Percentiles rank a stretch among this genome's conserved stretches.
Evolutionary conservation across 2,797 vertebrate genomes (phyloP).

Genomic region (Bufotes viridis): DNA sequence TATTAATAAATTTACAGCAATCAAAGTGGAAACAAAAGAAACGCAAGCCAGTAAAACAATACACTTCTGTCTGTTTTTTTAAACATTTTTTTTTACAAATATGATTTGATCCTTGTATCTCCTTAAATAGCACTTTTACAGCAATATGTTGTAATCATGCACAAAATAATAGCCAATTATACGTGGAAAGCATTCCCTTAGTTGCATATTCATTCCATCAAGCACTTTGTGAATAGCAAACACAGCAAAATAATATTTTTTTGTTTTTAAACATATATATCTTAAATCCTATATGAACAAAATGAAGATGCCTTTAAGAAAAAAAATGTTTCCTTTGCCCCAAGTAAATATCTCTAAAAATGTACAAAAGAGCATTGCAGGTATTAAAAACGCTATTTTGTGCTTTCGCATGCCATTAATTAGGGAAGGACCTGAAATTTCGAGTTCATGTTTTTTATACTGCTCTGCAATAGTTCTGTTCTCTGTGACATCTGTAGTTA

Average conservation of each 20-base stretch:
- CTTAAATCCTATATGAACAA: conserved; percentile 24
- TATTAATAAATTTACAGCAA: neutral
- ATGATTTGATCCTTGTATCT: conserved; percentile 41
- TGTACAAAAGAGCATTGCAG: conserved; percentile 53
- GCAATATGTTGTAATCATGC: conserved; percentile 63
- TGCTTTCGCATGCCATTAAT: conserved; percentile 57
- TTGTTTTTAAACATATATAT: conserved; percentile 11
- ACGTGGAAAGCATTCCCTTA: conserved; percentile 53
- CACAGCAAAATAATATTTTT: conserved; percentile 19
- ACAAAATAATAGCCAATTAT: conserved; percentile 53
- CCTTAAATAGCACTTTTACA: conserved; percentile 59
- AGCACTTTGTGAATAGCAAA: conserved; percentile 58
- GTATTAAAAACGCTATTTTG: conserved; percentile 55
- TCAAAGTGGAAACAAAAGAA: neutral
- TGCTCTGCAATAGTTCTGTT: conserved; percentile 19
- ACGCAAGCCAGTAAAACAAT: conserved; percentile 27
- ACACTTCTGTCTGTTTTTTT: neutral
- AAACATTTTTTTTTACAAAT: conserved; percentile 2
- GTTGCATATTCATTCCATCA: conserved; percentile 63
- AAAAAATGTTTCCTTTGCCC: conserved; percentile 30
- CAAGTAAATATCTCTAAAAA: conserved; percentile 43
- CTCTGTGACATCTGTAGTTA: conserved; percentile 49
- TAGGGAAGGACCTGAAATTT: conserved; percentile 24
- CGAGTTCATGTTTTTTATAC: conserved; percentile 18
- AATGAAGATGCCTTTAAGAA: conserved; percentile 40